A percentile compares a stretch with the other conserved stretches of the same genome.
phyloP scores from a whole-genome alignment of 2,888 invertebrate species.

The Siphlonurus alternatus region DNA sequence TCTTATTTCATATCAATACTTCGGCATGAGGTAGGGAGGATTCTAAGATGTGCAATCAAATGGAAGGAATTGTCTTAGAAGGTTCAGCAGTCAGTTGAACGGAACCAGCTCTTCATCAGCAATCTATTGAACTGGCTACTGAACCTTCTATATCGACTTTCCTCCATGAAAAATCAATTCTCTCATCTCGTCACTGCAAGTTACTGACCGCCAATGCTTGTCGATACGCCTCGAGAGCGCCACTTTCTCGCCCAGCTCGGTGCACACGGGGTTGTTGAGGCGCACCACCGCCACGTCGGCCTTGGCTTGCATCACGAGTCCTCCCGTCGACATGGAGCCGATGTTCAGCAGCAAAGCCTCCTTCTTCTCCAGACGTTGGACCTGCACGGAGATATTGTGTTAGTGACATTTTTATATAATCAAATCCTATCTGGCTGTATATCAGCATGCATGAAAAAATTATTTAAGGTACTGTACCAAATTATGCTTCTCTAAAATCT shows the following conservation, averaged over 20 bases:
- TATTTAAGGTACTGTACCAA: background rate
- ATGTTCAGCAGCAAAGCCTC: slow-evolving; percentile 96
- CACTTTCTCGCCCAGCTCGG: slow-evolving; percentile 96
- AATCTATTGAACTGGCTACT: no score
- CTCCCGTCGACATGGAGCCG: slow-evolving; percentile 96
- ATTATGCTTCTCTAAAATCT: no score
- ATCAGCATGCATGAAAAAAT: background rate
- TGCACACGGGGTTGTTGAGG: slow-evolving; percentile 94
- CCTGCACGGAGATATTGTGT: slow-evolving; percentile 28
- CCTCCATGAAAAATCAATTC: background rate
- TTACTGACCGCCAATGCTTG: slow-evolving; percentile 89
- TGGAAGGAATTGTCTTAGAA: no score
- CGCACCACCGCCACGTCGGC: slow-evolving; percentile 96
- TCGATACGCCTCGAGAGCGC: slow-evolving; percentile 97
- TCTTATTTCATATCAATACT: no score
- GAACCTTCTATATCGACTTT: background rate
- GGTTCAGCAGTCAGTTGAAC: no score
- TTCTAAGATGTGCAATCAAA: no score
- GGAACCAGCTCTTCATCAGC: no score
- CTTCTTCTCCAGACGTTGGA: slow-evolving; percentile 75
- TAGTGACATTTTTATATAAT: background rate
- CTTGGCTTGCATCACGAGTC: slow-evolving; percentile 83
- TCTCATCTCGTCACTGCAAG: background rate
- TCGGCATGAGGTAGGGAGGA: no score
- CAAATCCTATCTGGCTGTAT: no score